These are phyloP conservation scores for Laticauda laticaudata DNA, from an alignment of 2,113 vertebrate genomes.

Conservation along the genomic window DNA sequence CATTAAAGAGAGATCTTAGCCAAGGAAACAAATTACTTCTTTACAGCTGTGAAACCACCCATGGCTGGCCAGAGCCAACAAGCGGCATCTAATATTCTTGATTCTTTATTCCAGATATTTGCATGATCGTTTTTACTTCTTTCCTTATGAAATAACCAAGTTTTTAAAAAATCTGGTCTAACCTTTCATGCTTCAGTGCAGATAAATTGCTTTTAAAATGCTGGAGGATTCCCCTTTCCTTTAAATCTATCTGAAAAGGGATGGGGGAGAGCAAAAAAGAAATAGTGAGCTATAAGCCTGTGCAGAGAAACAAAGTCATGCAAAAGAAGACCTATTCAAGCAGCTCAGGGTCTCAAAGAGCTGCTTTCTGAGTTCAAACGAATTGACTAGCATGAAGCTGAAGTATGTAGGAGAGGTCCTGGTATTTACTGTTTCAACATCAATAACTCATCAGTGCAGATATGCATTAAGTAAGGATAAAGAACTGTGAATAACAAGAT, in stretches of 20 bases:
- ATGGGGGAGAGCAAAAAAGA: background rate
- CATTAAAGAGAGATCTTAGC: background rate
- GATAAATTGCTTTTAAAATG: slow-evolving; percentile 1
- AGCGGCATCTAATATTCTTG: rapidly evolving
- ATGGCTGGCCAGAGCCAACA: background rate
- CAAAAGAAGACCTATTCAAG: background rate
- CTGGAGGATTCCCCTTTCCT: background rate
- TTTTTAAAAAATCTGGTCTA: rapidly evolving
- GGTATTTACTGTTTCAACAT: background rate
- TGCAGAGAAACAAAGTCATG: background rate
- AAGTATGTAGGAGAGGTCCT: background rate
- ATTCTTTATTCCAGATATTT: slow-evolving; percentile 9
- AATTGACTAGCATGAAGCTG: background rate
- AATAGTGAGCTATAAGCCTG: background rate
- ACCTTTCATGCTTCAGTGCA: background rate
- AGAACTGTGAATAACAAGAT: background rate
- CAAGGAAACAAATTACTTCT: background rate
- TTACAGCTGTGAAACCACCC: background rate
- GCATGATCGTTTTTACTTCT: background rate
- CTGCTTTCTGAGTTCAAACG: background rate
- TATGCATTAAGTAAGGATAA: background rate
- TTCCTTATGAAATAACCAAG: background rate
- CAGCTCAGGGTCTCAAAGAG: background rate
- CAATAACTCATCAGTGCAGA: background rate
- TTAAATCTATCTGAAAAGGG: background rate